Evolutionary conservation across 2,888 invertebrate species (phyloP).

Genomic region (Agrotis puta): DNA sequence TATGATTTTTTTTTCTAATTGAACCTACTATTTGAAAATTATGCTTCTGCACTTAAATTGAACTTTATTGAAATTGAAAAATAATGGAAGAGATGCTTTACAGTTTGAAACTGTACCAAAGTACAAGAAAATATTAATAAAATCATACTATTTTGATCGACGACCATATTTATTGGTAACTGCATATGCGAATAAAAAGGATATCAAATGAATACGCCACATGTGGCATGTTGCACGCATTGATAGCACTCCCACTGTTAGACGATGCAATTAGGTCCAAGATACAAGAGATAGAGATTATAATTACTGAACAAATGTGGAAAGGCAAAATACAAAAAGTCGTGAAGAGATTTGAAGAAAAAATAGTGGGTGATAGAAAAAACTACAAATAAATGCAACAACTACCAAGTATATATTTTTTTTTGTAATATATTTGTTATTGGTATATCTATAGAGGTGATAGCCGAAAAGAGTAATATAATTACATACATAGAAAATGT

Average conservation of each 20-base stretch:
- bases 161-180: slow-evolving; percentile 38
- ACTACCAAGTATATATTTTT: too few relatives aligned
- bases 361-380: too few relatives aligned
- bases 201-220: slow-evolving; percentile 72
- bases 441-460: too few relatives aligned
- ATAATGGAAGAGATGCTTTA: background rate
- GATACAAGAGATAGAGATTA: slow-evolving; percentile 53
- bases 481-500: too few relatives aligned
- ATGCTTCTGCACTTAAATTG: too few relatives aligned
- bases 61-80: background rate
- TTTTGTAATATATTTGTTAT: too few relatives aligned
- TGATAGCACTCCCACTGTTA: slow-evolving; percentile 74
- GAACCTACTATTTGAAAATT: too few relatives aligned
- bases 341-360: background rate
- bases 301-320: background rate
- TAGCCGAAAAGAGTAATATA: too few relatives aligned
- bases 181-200: slow-evolving; percentile 67
- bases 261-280: slow-evolving; percentile 58
- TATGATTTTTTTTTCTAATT: too few relatives aligned
- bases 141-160: slow-evolving; percentile 40
- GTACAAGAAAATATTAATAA: background rate
- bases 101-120: background rate
- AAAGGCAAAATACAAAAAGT: background rate
- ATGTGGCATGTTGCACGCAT: slow-evolving; percentile 70
- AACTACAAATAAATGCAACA: too few relatives aligned